A percentile compares a stretch with the other conserved stretches of the same genome.
phyloP scores from a whole-genome alignment of 2,797 vertebrate species.

The Lycodopsis pacificus region DNA sequence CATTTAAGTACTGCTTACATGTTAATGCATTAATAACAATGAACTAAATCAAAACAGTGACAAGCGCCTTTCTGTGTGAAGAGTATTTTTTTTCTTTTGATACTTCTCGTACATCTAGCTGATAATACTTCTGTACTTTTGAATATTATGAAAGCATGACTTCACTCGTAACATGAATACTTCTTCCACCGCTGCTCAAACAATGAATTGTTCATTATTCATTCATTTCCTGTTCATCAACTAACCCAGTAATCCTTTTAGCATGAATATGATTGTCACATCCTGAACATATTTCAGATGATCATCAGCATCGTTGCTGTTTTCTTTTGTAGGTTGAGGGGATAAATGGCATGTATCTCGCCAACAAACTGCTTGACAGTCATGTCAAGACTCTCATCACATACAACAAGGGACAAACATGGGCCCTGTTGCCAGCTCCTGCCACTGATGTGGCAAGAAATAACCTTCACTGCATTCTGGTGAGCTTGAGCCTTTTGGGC shows the following conservation, averaged over 20 bases:
- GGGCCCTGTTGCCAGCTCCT: constrained; percentile 91
- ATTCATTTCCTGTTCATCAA: background rate
- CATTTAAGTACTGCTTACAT: background rate
- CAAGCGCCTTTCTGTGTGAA: background rate
- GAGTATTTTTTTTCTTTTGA: background rate
- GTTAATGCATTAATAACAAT: background rate
- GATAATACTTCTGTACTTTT: background rate
- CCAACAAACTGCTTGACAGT: constrained; percentile 93
- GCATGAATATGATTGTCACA: background rate
- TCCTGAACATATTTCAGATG: background rate
- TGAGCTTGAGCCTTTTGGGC: constrained; percentile 59
- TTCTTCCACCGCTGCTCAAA: background rate
- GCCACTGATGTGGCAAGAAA: constrained; percentile 87
- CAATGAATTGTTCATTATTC: background rate
- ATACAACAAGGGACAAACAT: constrained; percentile 96
- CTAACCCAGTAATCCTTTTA: background rate
- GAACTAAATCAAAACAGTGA: background rate
- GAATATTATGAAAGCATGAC: background rate
- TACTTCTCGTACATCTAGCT: background rate
- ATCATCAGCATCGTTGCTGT: constrained; percentile 51
- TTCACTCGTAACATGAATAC: background rate
- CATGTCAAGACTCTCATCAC: constrained; percentile 95
- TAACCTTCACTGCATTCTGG: constrained; percentile 88
- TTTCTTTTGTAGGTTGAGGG: constrained; percentile 91
- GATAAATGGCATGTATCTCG: constrained; percentile 95